Conservation (phyloP, 2,888 invertebrate species). For the Chironomus riparius region DNA sequence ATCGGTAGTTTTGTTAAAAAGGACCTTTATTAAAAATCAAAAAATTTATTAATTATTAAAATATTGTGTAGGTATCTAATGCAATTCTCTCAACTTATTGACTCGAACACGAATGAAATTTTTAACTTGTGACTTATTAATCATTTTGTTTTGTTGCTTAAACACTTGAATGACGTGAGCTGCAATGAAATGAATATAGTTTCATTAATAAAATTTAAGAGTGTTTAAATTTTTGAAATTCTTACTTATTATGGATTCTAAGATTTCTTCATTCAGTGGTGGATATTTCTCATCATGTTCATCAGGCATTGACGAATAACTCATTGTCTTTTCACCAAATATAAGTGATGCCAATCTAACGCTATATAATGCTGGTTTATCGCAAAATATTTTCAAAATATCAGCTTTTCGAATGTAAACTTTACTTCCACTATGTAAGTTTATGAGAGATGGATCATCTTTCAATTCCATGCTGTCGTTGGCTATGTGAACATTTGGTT, state of each 20-base stretch:
- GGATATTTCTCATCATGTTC: conserved; percentile 28
- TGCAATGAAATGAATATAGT: conserved; percentile 31
- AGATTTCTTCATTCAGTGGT: conserved; percentile 33
- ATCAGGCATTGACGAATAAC: conserved; percentile 30
- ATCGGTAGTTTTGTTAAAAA: too few species aligned
- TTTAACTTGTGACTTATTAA: neutral
- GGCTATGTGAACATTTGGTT: too few species aligned
- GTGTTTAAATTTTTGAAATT: neutral
- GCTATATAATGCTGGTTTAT: conserved; percentile 39
- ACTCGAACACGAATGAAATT: neutral
- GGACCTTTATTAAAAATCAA: too few species aligned
- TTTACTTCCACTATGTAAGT: conserved; percentile 38
- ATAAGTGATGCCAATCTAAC: conserved; percentile 38
- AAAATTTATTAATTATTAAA: too few species aligned
- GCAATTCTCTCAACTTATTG: neutral
- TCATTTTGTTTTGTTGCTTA: conserved; percentile 30
- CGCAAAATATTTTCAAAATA: conserved; percentile 36
- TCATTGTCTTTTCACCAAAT: conserved; percentile 33
- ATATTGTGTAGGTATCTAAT: neutral
- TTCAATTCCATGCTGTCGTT: neutral
- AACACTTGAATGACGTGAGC: conserved; percentile 41
- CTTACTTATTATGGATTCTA: conserved; percentile 40
- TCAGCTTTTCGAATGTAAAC: conserved; percentile 38
- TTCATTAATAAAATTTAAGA: neutral
- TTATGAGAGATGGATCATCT: conserved; percentile 32